Percentiles rank a stretch among this genome's conserved stretches.
phyloP scores from a whole-genome alignment of 2,113 vertebrate species.

The Natator depressus region DNA sequence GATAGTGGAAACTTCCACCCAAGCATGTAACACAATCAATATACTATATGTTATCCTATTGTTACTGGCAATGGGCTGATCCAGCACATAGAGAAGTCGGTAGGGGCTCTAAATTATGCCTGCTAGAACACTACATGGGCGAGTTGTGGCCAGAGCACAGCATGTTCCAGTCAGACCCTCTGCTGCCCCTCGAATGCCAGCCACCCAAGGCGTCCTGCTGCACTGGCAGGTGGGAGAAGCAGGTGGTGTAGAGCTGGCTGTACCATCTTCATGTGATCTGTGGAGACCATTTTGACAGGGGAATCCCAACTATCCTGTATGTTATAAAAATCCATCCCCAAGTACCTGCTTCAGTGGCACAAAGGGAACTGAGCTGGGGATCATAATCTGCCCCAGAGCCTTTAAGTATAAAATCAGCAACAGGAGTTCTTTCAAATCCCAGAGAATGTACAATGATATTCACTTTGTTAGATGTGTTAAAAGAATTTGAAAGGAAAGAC shows the following conservation, averaged over 20 bases:
- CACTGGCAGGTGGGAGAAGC: background rate
- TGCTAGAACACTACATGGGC: background rate
- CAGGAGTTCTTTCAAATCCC: background rate
- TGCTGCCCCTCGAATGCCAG: background rate
- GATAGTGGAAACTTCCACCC: background rate
- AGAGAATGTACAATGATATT: background rate
- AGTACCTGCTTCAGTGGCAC: rapidly evolving
- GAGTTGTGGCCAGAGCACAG: background rate
- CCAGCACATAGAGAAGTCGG: background rate
- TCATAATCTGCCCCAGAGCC: rapidly evolving
- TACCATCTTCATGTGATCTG: background rate
- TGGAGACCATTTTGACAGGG: background rate
- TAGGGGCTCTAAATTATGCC: background rate
- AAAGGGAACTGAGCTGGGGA: background rate
- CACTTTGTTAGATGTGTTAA: background rate
- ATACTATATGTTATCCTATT: background rate
- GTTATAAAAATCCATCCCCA: background rate
- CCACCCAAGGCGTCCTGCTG: background rate
- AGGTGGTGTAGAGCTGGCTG: background rate
- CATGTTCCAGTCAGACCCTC: background rate
- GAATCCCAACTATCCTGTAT: background rate
- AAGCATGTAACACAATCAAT: background rate
- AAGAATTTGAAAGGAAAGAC: background rate
- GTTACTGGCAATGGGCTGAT: background rate
- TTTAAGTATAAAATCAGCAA: background rate